phyloP scores from a whole-genome alignment of 1,140 invertebrate genomes.

The Tribolium castaneum region DNA sequence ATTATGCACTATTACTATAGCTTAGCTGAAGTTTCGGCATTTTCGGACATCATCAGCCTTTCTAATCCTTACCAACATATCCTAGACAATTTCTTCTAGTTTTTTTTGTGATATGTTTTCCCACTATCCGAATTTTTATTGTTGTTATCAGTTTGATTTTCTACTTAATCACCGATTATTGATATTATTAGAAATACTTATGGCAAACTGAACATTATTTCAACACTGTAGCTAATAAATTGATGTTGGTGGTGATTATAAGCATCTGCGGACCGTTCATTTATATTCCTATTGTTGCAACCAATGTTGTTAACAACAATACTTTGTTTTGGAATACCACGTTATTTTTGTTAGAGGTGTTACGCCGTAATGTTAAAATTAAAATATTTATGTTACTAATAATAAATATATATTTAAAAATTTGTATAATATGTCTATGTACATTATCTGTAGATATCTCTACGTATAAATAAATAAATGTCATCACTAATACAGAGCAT shows the following conservation, averaged over 20 bases:
- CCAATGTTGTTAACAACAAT: constrained; percentile 36
- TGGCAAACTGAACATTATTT: background rate
- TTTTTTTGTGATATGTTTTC: constrained; percentile 29
- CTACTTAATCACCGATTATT: background rate
- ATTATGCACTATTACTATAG: constrained; percentile 36
- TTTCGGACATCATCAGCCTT: constrained; percentile 2
- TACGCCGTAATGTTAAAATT: constrained; percentile 38
- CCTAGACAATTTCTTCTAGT: constrained; percentile 11
- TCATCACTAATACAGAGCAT: constrained; percentile 1
- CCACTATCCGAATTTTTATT: background rate
- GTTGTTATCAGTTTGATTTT: background rate
- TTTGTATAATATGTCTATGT: constrained; percentile 44
- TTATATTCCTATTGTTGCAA: constrained; percentile 32
- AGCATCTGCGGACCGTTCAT: constrained; percentile 30
- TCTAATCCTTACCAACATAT: constrained; percentile 40
- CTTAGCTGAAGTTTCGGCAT: constrained; percentile 30
- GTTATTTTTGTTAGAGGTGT: constrained; percentile 40
- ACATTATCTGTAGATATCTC: constrained; percentile 41
- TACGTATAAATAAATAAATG: constrained; percentile 41
- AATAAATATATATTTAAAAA: constrained; percentile 43
- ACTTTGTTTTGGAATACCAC: constrained; percentile 14
- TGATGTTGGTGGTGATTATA: constrained; percentile 38
- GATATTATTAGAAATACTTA: constrained; percentile 4
- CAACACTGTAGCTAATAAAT: background rate
- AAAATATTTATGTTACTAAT: constrained; percentile 41